Evolutionary conservation across 2,113 vertebrate species (phyloP).

Genomic region (Cyanoliseus patagonus): DNA sequence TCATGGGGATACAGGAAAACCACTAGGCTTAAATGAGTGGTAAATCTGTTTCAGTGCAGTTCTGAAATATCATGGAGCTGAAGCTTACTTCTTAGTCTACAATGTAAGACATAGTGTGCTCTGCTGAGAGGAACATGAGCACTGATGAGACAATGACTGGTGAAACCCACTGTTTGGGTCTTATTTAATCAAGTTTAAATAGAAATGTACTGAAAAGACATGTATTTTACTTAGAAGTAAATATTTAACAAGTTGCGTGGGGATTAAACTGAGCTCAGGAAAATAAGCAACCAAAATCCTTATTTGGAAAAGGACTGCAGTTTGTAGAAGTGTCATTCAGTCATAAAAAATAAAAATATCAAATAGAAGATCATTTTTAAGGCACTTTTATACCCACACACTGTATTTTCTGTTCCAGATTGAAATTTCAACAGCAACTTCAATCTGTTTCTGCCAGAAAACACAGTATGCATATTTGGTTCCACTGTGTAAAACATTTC

Average conservation of each 20-base stretch:
- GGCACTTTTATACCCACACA: neutral
- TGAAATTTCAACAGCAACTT: neutral
- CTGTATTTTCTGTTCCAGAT: neutral
- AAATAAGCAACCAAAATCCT: neutral
- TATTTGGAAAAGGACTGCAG: neutral
- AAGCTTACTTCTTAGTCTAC: neutral
- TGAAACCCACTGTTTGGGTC: neutral
- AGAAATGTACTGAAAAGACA: neutral
- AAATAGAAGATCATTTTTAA: neutral
- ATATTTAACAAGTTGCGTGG: neutral
- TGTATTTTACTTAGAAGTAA: neutral
- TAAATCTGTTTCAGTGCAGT: neutral
- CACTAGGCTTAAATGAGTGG: neutral
- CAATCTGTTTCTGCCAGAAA: neutral
- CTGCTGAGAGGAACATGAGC: neutral
- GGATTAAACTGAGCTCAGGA: neutral
- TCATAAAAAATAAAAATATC: neutral
- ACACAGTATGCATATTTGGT: neutral
- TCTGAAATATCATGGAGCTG: neutral
- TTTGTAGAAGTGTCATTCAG: neutral
- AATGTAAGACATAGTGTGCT: neutral
- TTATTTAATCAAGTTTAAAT: neutral
- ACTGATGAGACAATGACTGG: neutral
- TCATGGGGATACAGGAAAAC: neutral
- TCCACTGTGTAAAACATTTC: neutral